phyloP scores from a whole-genome alignment of 2,113 vertebrate species.

The Tenrec ecaudatus region DNA sequence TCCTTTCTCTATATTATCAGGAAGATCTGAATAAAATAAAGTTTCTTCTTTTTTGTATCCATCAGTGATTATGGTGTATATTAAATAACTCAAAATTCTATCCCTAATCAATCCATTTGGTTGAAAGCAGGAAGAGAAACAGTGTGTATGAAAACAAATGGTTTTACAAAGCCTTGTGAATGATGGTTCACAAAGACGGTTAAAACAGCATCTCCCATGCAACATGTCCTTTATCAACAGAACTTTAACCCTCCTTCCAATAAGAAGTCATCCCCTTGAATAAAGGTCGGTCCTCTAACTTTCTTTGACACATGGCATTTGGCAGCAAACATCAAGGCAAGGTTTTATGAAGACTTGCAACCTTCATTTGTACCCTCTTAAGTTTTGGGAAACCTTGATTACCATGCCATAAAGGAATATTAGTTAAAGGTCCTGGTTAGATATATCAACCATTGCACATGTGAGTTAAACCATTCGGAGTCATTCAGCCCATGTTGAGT shows the following conservation, averaged over 20 bases:
- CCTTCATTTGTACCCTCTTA: background rate
- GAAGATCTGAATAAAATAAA: constrained; percentile 45
- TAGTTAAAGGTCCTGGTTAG: background rate
- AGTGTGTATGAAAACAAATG: constrained; percentile 18
- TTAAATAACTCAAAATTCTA: background rate
- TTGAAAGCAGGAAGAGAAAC: constrained; percentile 5
- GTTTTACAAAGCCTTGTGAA: background rate
- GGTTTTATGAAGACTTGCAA: background rate
- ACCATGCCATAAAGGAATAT: background rate
- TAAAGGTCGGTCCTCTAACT: background rate
- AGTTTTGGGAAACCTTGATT: background rate
- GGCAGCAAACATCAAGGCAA: background rate
- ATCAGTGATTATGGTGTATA: constrained; percentile 48
- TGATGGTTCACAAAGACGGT: background rate
- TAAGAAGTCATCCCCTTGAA: background rate
- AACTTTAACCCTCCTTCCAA: background rate
- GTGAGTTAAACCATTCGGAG: background rate
- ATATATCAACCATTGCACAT: background rate
- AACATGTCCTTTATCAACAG: background rate
- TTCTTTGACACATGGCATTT: constrained; percentile 8
- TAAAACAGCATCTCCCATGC: background rate
- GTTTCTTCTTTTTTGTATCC: background rate
- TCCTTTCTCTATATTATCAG: background rate
- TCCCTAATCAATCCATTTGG: constrained; percentile 16
- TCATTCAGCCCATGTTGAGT: background rate